Base-by-base conservation (phyloP, 2,113 vertebrate species). In the Jacana jacana region DNA sequence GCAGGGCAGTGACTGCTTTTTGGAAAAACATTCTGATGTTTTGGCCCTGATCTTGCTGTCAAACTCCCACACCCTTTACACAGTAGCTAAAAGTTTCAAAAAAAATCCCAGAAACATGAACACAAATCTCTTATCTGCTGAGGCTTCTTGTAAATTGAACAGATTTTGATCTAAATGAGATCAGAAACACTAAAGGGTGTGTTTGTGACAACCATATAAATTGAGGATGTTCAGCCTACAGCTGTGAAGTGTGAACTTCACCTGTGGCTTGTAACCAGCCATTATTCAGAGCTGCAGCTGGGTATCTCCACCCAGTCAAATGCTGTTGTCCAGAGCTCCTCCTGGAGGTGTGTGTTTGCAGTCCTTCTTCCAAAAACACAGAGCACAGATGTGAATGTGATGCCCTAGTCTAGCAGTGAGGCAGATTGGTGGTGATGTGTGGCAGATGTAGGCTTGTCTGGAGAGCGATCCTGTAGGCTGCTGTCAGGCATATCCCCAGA, bases 261-360 rank as follows among this genome's bases (percentile, higher is more conserved):
- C 54, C 63, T 31, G 63, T 63, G 37, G 46, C 51, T 91, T 23
- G 5, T 35, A 11, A 40, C 16, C 44, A 77, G 63, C 37, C 0
- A 0, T 17, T 5, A 0, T 13, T n/a, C 25, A 30, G 82, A 77
- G 35, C 54, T 88, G 33, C 19, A 7, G 52, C 8, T 2, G 5
- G 5, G 5, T 24, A 30, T 35, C 4, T 4, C 60, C 1, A 2
- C 46, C 78, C 55, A 31, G 71, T 4, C 65, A 60, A 49, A 64
- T 1, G 2, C 28, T 57, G 17, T 13, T 51, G 44, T 61, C 75
- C 90, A 76, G 49, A 86, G 78, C 82, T 94, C 79, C 79, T 86
- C 68, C 82, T 86, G 63, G 63, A 93, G 86, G 22, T 64, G 25
- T 27, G 40, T 44, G 48, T 42, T 44, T 55, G 76, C 63, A n/a